These are phyloP conservation scores for Sorex fumeus DNA, from an alignment of 2,113 vertebrate genomes.

Conservation along the genomic window DNA sequence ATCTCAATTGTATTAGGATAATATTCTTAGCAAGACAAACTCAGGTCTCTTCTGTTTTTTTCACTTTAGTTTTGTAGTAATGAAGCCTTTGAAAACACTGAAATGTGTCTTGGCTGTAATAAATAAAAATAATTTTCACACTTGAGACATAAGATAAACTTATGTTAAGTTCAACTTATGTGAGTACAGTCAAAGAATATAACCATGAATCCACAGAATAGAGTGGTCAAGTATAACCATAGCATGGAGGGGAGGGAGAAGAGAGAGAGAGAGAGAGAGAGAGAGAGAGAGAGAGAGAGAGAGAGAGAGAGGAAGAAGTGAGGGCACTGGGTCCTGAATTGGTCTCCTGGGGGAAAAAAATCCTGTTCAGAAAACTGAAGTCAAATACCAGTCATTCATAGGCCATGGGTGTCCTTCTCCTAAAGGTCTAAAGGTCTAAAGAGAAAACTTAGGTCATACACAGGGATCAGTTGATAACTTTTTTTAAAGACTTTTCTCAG, in stretches of 20 bases:
- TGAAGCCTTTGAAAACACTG: constrained; percentile 23
- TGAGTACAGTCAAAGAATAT: background rate
- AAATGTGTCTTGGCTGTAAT: constrained; percentile 44
- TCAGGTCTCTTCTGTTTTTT: constrained; percentile 43
- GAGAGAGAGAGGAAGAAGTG: no score
- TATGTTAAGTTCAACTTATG: no score
- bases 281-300: no score
- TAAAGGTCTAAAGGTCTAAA: background rate
- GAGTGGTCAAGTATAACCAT: background rate
- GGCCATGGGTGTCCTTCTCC: constrained; percentile 3
- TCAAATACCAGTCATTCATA: background rate
- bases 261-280: no score
- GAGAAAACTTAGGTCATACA: background rate
- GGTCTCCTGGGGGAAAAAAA: background rate
- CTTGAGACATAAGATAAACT: background rate
- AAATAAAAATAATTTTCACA: constrained; percentile 3
- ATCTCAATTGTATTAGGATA: background rate
- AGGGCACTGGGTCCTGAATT: background rate
- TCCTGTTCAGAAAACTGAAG: constrained; percentile 47
- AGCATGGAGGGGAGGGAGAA: background rate
- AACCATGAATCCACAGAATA: background rate
- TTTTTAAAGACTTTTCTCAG: background rate
- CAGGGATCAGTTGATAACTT: background rate
- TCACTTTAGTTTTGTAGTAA: constrained; percentile 46
- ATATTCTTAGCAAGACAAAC: background rate